Percentiles rank a stretch among this genome's conserved stretches.
These are phyloP conservation scores for Mobula birostris DNA, from an alignment of 2,113 vertebrate genomes.

Conservation along the genomic window DNA sequence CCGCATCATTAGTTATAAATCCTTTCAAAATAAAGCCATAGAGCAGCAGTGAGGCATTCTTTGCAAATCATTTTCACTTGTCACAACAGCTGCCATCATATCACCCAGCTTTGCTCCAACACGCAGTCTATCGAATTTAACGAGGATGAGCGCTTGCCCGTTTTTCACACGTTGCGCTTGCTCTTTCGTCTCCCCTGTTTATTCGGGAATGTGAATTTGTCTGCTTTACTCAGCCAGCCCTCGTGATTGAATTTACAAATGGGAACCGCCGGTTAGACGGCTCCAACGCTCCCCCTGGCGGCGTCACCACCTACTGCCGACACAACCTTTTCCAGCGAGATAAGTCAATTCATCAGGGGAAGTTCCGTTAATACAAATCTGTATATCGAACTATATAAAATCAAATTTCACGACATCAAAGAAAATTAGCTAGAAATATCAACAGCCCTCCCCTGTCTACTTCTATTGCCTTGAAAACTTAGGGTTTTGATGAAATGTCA, in stretches of 20 bases:
- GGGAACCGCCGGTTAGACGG: not conserved
- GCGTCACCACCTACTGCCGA: not conserved
- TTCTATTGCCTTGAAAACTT: too few relatives aligned
- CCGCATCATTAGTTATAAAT: not conserved
- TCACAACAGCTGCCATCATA: not conserved
- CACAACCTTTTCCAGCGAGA: not conserved
- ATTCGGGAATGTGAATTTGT: not conserved
- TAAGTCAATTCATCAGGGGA: not conserved
- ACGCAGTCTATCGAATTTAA: not conserved
- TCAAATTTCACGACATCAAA: not conserved
- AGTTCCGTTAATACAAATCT: not conserved
- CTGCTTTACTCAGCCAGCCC: not conserved
- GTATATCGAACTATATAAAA: not conserved
- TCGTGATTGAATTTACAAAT: not conserved
- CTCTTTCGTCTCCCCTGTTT: not conserved
- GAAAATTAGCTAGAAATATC: too few relatives aligned
- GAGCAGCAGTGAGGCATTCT: not conserved
- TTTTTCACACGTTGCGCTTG: not conserved
- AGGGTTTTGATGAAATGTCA: too few relatives aligned
- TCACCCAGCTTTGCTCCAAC: not conserved
- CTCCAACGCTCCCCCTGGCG: conserved; percentile 33
- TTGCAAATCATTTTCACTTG: not conserved
- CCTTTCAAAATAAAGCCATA: not conserved
- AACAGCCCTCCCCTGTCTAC: too few relatives aligned
- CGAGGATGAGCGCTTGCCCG: not conserved